Evolutionary conservation across 2,888 invertebrate species (phyloP).

Genomic region (Euclidia mi): DNA sequence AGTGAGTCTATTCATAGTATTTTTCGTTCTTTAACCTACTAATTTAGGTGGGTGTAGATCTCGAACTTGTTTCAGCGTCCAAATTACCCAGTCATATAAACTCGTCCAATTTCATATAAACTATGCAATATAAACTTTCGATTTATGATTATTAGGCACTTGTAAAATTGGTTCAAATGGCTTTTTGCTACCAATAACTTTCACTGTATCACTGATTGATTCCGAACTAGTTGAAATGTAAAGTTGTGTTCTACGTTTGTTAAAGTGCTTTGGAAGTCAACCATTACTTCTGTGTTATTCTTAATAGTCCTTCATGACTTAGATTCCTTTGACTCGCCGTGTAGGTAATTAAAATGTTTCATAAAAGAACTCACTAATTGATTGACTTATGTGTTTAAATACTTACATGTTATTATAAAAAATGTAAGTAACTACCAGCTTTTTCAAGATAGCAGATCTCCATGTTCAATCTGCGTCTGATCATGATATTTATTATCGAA

Average conservation of each 20-base stretch:
- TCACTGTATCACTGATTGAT: conserved; percentile 24
- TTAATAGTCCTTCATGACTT: conserved; percentile 16
- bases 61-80: too few species aligned
- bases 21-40: too few species aligned
- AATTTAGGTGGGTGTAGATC: too few species aligned
- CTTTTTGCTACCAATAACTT: conserved; percentile 3
- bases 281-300: conserved; percentile 7
- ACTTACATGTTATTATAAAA: too few species aligned
- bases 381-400: too few species aligned
- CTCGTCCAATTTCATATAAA: conserved; percentile 3
- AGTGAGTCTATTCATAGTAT: too few species aligned
- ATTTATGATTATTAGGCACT: conserved; percentile 1
- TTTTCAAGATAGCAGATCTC: too few species aligned
- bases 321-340: conserved; percentile 14
- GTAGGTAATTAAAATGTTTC: conserved; percentile 15
- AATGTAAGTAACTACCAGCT: too few species aligned
- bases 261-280: conserved; percentile 3
- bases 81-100: too few species aligned
- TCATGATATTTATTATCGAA: too few species aligned
- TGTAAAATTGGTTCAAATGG: not conserved
- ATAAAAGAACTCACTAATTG: not conserved
- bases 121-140: not conserved
- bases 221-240: conserved; percentile 6
- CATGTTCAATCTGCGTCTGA: too few species aligned
- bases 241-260: too few species aligned